These are phyloP conservation scores for Enteromius fasciolatus DNA, from an alignment of 2,797 vertebrate genomes.

Conservation along the genomic window DNA sequence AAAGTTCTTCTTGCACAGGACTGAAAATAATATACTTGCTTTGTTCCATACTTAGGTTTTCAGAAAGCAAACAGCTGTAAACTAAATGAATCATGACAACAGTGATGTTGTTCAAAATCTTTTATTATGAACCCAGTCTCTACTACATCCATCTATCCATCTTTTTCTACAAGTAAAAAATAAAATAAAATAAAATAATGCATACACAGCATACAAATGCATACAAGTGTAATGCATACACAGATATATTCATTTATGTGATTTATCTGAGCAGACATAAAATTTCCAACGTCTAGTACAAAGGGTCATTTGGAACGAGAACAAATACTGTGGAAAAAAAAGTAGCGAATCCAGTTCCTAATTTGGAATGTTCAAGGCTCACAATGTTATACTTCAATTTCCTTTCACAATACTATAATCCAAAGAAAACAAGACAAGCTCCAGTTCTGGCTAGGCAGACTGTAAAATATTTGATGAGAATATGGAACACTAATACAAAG, in stretches of 20 bases:
- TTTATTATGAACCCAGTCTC: conserved; percentile 30
- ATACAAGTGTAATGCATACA: not conserved
- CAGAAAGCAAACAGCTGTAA: not conserved
- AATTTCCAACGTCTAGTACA: not conserved
- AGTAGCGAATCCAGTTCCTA: conserved; percentile 68
- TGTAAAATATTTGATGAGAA: conserved; percentile 57
- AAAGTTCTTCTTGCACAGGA: no score
- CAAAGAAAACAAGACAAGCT: conserved; percentile 66
- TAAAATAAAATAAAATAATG: not conserved
- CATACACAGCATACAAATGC: no score
- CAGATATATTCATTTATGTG: not conserved
- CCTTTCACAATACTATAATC: conserved; percentile 46
- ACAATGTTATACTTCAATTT: conserved; percentile 54
- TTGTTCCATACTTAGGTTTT: not conserved
- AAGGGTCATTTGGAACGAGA: conserved; percentile 3
- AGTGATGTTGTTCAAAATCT: not conserved
- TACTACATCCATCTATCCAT: not conserved
- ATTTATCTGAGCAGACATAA: not conserved
- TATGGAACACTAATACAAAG: conserved; percentile 30
- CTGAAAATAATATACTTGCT: not conserved
- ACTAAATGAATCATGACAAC: not conserved
- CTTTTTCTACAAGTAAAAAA: conserved; percentile 3
- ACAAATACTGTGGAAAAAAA: conserved; percentile 11
- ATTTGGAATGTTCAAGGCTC: conserved; percentile 73
- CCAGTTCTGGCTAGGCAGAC: conserved; percentile 65